These are phyloP conservation scores for Otolemur crassicaudatus DNA, from an alignment of 2,797 vertebrate species.

Conservation along the genomic window DNA sequence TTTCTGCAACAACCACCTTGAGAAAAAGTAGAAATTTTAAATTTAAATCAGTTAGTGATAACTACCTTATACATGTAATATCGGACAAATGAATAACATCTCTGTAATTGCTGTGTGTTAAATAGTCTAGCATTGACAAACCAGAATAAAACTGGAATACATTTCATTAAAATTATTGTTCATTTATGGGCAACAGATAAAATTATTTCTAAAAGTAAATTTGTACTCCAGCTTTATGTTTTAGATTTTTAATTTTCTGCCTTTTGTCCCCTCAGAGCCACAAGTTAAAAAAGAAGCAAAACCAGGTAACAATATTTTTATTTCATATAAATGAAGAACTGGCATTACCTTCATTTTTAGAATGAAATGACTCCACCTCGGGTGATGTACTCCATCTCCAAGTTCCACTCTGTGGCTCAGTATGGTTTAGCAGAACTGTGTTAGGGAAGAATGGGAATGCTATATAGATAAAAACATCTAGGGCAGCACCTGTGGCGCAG, in stretches of 20 bases:
- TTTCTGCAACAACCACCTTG: not conserved
- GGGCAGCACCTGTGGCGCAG: no score
- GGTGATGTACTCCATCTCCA: not conserved
- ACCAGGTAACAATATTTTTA: slow-evolving; percentile 24
- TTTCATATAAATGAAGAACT: not conserved
- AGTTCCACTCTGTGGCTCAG: not conserved
- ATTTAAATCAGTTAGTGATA: not conserved
- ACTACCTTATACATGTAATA: not conserved
- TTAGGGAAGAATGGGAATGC: not conserved
- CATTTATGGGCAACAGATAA: not conserved
- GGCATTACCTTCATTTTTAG: not conserved
- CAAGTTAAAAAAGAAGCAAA: slow-evolving; percentile 71
- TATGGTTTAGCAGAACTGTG: not conserved
- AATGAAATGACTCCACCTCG: not conserved
- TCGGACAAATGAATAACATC: not conserved
- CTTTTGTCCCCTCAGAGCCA: slow-evolving; percentile 33
- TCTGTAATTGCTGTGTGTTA: not conserved
- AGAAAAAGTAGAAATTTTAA: not conserved
- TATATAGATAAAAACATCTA: not conserved
- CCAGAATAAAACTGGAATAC: not conserved
- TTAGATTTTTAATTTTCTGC: not conserved
- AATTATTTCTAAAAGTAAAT: not conserved
- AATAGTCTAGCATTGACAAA: not conserved
- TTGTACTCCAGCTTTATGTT: not conserved
- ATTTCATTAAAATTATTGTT: slow-evolving; percentile 24